phyloP scores from a whole-genome alignment of 1,140 invertebrate species.

The Callitettix versicolor region DNA sequence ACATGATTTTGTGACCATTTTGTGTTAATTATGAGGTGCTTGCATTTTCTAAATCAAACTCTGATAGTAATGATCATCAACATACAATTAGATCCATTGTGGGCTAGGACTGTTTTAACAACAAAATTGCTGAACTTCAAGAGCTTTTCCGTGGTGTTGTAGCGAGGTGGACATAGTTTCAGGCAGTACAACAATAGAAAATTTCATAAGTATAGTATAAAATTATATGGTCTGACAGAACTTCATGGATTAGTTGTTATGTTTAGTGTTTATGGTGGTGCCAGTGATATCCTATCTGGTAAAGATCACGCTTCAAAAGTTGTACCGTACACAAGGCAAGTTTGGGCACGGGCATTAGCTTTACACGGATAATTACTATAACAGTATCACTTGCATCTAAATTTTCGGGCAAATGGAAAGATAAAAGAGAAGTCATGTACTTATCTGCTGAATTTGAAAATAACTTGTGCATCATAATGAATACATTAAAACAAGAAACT shows the following conservation, averaged over 20 bases:
- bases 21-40: background rate
- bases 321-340: no score
- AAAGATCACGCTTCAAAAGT: background rate
- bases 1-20: slow-evolving; percentile 10
- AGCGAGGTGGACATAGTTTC: no score
- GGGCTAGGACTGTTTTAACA: no score
- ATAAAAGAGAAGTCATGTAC: slow-evolving; percentile 26
- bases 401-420: slow-evolving; percentile 35
- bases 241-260: no score
- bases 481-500: background rate
- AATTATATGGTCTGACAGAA: no score
- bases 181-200: no score
- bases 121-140: no score
- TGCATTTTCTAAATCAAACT: slow-evolving; percentile 3
- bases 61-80: background rate
- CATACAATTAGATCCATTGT: no score
- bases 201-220: no score
- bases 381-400: slow-evolving; percentile 32
- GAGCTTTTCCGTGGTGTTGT: no score
- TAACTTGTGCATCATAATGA: background rate
- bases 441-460: slow-evolving; percentile 12
- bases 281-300: slow-evolving; percentile 1
- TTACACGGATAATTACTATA: slow-evolving; percentile 29
- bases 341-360: slow-evolving; percentile 8
- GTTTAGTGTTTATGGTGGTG: slow-evolving; percentile 15